Conservation (phyloP, 2,113 vertebrate species). For the Cololabis saira region DNA sequence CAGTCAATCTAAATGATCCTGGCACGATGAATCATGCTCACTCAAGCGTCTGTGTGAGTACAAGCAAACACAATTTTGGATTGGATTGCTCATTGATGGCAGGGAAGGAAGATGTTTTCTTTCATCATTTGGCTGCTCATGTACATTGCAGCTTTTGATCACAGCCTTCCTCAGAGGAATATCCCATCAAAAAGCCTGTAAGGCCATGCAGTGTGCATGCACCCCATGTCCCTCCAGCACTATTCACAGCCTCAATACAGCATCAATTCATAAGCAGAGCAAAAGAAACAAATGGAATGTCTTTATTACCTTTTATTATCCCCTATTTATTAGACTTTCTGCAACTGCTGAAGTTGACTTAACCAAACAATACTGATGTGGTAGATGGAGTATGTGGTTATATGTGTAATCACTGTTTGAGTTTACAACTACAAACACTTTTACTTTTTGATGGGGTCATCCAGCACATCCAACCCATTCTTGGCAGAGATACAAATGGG, state of each 20-base stretch:
- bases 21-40: slow-evolving; percentile 7
- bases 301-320: background rate
- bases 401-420: background rate
- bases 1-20: slow-evolving; percentile 8
- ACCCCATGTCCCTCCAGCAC: background rate
- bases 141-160: slow-evolving; percentile 37
- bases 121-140: slow-evolving; percentile 26
- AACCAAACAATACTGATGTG: background rate
- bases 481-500: background rate
- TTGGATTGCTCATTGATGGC: background rate
- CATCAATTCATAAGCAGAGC: slow-evolving; percentile 14
- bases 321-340: background rate
- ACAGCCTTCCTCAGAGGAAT: slow-evolving; percentile 20
- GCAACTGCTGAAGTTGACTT: background rate
- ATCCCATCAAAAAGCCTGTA: slow-evolving; percentile 13
- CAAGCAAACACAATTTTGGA: slow-evolving; percentile 12
- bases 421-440: background rate
- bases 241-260: background rate
- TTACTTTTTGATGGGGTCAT: background rate
- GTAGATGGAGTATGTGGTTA: no score
- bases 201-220: slow-evolving; percentile 19
- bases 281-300: background rate
- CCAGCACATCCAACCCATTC: background rate
- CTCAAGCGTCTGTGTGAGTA: slow-evolving; percentile 3
- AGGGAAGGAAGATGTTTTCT: slow-evolving; percentile 6